phyloP scores from a whole-genome alignment of 2,797 vertebrate species.

The Momotus momota region DNA sequence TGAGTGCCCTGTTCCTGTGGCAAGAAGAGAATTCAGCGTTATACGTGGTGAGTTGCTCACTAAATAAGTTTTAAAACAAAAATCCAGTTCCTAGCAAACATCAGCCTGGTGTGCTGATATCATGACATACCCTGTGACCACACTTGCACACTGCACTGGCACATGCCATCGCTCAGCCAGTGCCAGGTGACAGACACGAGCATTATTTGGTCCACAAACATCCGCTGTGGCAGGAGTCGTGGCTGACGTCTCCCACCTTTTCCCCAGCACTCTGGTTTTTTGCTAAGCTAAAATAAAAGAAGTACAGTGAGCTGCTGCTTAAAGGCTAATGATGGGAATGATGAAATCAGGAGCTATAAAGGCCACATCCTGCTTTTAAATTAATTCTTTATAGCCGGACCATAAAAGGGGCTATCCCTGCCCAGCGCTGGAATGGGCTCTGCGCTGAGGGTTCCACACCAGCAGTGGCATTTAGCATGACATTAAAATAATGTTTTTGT shows the following conservation, averaged over 20 bases:
- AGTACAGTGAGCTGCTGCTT: not conserved
- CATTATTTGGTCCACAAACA: not conserved
- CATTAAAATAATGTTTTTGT: slow-evolving; percentile 5
- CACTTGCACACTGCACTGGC: not conserved
- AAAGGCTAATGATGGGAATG: not conserved
- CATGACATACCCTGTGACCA: not conserved
- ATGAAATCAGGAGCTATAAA: not conserved
- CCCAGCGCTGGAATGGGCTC: not conserved
- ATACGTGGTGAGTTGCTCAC: not conserved
- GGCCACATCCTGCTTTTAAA: slow-evolving; percentile 16
- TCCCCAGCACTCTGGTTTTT: not conserved
- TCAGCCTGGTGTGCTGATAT: not conserved
- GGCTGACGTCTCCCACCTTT: not conserved
- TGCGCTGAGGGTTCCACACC: not conserved
- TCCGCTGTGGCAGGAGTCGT: not conserved
- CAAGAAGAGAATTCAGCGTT: not conserved
- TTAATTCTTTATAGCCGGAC: slow-evolving; percentile 12
- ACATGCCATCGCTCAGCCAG: rapidly evolving
- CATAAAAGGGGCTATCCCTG: not conserved
- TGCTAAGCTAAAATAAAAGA: not conserved
- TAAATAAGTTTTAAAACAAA: not conserved
- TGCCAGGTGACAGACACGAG: not conserved
- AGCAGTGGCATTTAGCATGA: not conserved
- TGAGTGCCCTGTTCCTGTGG: not conserved
- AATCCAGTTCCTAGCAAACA: not conserved